A percentile compares a stretch with the other conserved stretches of the same genome.
These are phyloP conservation scores for Conistra vaccinii DNA, from an alignment of 2,888 invertebrate species.

Conservation along the genomic window DNA sequence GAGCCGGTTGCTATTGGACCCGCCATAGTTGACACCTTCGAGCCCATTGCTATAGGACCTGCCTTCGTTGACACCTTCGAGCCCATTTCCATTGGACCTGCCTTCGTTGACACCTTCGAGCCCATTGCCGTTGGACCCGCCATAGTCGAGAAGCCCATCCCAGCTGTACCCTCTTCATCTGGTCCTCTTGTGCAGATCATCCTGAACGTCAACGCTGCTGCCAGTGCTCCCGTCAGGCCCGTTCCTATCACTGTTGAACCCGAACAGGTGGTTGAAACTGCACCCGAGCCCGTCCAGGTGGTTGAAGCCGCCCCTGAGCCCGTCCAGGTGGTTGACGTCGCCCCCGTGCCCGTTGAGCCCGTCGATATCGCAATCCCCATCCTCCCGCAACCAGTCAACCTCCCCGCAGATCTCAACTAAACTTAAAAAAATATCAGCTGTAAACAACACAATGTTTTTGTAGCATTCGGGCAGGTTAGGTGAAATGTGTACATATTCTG, in stretches of 20 bases:
- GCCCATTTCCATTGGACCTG: conserved; percentile 57
- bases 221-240: conserved; percentile 18
- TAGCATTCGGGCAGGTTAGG: neutral
- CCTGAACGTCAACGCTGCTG: conserved; percentile 34
- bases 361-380: conserved; percentile 57
- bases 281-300: conserved; percentile 54
- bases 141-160: conserved; percentile 25
- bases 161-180: neutral
- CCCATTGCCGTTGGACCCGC: conserved; percentile 27
- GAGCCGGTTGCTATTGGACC: conserved; percentile 17
- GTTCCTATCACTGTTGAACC: conserved; percentile 28
- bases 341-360: conserved; percentile 61
- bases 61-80: conserved; percentile 17
- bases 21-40: conserved; percentile 39
- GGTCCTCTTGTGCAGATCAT: conserved; percentile 39
- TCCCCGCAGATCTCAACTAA: conserved; percentile 67
- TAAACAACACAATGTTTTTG: neutral
- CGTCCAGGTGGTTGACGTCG: conserved; percentile 47
- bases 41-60: conserved; percentile 36
- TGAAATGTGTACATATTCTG: neutral
- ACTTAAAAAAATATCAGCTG: neutral
- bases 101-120: conserved; percentile 54
- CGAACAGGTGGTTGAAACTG: conserved; percentile 37
- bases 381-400: conserved; percentile 59
- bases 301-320: conserved; percentile 47